Evolutionary conservation across 1,140 invertebrate species (phyloP).

Genomic region (Grapholita molesta): DNA sequence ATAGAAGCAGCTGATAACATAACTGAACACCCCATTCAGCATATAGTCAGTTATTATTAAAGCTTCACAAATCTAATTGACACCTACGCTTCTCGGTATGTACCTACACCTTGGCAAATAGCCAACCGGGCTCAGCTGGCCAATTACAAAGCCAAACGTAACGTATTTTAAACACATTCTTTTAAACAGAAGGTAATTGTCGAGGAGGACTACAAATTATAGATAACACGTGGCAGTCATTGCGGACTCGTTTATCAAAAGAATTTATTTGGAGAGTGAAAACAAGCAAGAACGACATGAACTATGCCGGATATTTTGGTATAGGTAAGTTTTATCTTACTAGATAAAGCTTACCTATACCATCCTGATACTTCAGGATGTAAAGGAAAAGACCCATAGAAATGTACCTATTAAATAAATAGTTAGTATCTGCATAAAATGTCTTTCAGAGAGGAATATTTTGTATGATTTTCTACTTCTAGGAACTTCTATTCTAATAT

Average conservation of each 20-base stretch:
- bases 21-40: too few relatives aligned
- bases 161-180: conserved; percentile 2
- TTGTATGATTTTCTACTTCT: too few relatives aligned
- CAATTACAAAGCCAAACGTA: conserved; percentile 2
- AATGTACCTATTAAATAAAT: too few relatives aligned
- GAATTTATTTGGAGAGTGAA: not conserved
- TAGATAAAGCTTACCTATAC: too few relatives aligned
- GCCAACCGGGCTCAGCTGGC: not conserved
- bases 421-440: too few relatives aligned
- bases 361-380: too few relatives aligned
- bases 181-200: conserved; percentile 1
- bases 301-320: not conserved
- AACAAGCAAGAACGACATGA: not conserved
- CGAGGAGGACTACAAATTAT: conserved; percentile 1
- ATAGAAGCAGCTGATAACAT: too few relatives aligned
- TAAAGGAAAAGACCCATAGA: too few relatives aligned
- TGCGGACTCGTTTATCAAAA: not conserved
- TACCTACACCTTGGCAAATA: not conserved
- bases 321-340: not conserved
- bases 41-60: too few relatives aligned
- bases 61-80: not conserved
- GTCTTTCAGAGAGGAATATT: too few relatives aligned
- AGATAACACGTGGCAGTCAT: not conserved
- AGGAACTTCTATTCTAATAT: too few relatives aligned
- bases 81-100: not conserved